These are phyloP conservation scores for Yoshiicerus persimilis DNA, from an alignment of 1,140 invertebrate genomes.

Conservation along the genomic window DNA sequence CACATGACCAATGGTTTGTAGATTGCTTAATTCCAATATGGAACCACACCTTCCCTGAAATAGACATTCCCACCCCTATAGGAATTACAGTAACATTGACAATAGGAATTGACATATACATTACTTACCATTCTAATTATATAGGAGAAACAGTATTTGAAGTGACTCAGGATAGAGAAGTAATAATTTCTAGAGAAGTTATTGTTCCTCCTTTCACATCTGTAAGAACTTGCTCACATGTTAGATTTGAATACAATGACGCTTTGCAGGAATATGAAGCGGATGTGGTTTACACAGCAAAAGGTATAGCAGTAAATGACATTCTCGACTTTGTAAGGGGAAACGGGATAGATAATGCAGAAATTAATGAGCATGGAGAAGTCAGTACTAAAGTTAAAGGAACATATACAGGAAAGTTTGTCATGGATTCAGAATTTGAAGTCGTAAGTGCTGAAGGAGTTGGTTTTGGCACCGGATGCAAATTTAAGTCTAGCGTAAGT, in stretches of 20 bases:
- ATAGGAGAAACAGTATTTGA: too few relatives aligned
- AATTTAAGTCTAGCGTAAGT: neutral
- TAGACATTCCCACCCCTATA: too few relatives aligned
- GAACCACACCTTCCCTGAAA: too few relatives aligned
- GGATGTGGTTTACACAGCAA: neutral
- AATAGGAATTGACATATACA: too few relatives aligned
- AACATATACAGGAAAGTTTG: neutral
- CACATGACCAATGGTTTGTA: too few relatives aligned
- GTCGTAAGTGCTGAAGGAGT: neutral
- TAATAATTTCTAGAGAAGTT: too few relatives aligned
- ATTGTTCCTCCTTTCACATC: neutral
- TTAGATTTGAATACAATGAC: neutral
- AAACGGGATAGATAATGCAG: neutral
- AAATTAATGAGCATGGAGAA: neutral
- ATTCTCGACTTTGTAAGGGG: neutral
- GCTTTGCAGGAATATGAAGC: neutral
- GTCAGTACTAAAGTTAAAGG: neutral
- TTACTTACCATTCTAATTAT: too few relatives aligned
- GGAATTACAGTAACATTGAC: too few relatives aligned
- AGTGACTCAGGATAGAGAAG: too few relatives aligned
- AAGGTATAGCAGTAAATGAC: neutral
- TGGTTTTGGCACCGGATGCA: neutral
- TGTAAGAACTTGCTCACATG: neutral
- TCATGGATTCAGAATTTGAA: neutral
- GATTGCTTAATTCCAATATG: too few relatives aligned